Evolutionary conservation across 1,140 invertebrate genomes (phyloP).

Genomic region (Lucilia cuprina): DNA sequence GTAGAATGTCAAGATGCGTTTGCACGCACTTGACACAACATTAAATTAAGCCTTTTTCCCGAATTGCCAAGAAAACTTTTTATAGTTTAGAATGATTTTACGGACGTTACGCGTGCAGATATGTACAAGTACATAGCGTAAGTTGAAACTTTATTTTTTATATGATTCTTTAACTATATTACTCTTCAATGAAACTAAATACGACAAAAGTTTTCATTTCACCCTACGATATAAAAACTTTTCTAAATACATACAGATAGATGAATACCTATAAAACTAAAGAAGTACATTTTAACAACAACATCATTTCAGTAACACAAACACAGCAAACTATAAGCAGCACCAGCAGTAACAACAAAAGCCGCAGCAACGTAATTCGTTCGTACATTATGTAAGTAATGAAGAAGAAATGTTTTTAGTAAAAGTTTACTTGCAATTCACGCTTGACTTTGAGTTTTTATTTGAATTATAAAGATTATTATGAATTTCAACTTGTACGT

Average conservation of each 20-base stretch:
- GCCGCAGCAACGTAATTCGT: too few relatives aligned
- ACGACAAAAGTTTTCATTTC: too few relatives aligned
- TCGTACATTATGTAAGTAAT: background rate
- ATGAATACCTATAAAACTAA: constrained; percentile 6
- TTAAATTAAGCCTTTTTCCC: constrained; percentile 22
- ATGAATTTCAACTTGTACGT: background rate
- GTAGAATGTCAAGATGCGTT: constrained; percentile 20
- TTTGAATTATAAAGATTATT: constrained; percentile 33
- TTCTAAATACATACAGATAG: background rate
- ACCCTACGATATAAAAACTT: too few relatives aligned
- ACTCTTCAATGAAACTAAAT: too few relatives aligned
- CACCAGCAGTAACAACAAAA: background rate
- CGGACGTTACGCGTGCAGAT: background rate
- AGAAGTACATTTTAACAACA: background rate
- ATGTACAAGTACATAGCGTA: too few relatives aligned
- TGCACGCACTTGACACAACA: constrained; percentile 34
- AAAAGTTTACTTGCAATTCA: constrained; percentile 27
- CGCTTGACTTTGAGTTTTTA: constrained; percentile 33
- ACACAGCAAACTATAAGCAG: background rate
- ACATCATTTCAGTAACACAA: background rate
- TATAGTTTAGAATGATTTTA: background rate
- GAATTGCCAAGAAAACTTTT: background rate
- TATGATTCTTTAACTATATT: too few relatives aligned
- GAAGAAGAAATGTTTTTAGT: constrained; percentile 10
- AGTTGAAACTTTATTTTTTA: background rate